A percentile compares a stretch with the other conserved stretches of the same genome.
phyloP scores from a whole-genome alignment of 92 coral and sea anemone species.

The Chrysogorgia sp. region DNA sequence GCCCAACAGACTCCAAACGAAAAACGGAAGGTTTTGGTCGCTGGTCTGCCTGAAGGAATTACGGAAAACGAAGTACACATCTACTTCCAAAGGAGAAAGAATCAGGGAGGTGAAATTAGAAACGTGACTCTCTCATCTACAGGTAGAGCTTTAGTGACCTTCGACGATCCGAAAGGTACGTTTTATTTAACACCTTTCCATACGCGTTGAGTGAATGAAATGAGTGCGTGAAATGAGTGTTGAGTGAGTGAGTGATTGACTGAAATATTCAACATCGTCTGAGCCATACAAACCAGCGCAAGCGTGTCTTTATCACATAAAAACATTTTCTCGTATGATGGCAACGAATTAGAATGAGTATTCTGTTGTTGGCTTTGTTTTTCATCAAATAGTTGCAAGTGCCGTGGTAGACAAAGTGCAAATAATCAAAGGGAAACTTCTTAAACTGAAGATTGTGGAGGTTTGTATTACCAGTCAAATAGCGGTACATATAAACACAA shows the following conservation, averaged over 20 bases:
- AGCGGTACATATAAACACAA: neutral
- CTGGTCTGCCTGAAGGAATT: conserved; percentile 3
- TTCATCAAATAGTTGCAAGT: neutral
- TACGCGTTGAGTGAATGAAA: no score
- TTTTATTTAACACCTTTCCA: neutral
- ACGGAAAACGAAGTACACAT: conserved; percentile 18
- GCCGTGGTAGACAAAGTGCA: neutral
- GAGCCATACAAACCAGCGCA: no score
- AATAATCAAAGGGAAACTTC: neutral
- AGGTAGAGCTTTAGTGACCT: neutral
- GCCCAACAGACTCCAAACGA: neutral
- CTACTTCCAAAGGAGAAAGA: conserved; percentile 22
- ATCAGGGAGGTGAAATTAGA: conserved; percentile 23
- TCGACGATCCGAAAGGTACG: conserved; percentile 1
- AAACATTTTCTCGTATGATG: no score
- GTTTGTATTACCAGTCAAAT: no score
- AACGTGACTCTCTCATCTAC: neutral
- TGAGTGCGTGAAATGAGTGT: no score
- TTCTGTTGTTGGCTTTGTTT: no score
- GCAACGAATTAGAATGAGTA: no score
- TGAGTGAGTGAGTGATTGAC: no score
- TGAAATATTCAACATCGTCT: no score
- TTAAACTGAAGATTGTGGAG: neutral
- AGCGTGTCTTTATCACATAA: no score
- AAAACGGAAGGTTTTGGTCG: neutral